A percentile compares a stretch with the other conserved stretches of the same genome.
phyloP scores from a whole-genome alignment of 2,113 vertebrate genomes.

The Procavia capensis region DNA sequence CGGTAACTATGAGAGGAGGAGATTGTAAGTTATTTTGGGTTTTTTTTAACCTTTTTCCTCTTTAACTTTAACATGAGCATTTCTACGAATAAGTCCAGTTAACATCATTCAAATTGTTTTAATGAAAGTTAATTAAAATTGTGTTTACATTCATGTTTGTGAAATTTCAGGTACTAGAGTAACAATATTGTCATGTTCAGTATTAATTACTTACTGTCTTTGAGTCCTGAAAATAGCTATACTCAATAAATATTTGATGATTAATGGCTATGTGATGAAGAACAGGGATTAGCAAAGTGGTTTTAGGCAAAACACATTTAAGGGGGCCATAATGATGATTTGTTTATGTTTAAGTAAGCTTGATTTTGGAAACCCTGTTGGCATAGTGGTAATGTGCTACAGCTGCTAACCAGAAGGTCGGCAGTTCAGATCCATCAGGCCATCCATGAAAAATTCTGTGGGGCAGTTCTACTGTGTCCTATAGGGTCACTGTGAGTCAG shows the following conservation, averaged over 20 bases:
- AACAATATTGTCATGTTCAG: slow-evolving; percentile 4
- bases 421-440: too few species aligned
- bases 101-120: not conserved
- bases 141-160: not conserved
- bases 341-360: slow-evolving; percentile 12
- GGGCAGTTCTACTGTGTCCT: too few species aligned
- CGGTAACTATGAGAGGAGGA: not conserved
- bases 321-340: not conserved
- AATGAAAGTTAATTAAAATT: slow-evolving; percentile 52
- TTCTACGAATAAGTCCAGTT: slow-evolving; percentile 34
- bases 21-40: not conserved
- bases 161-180: not conserved
- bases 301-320: not conserved
- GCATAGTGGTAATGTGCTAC: too few species aligned
- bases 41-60: not conserved
- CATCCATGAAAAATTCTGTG: too few species aligned
- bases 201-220: not conserved
- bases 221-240: slow-evolving; percentile 34
- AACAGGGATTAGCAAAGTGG: slow-evolving; percentile 13
- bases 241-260: slow-evolving; percentile 24
- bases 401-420: too few species aligned
- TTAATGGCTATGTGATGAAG: not conserved
- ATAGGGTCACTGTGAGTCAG: too few species aligned
- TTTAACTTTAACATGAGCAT: not conserved
- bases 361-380: too few species aligned